Percentiles rank a stretch among this genome's conserved stretches.
Evolutionary conservation across 2,797 vertebrate genomes (phyloP).

Genomic region (Cyclura pinguis): DNA sequence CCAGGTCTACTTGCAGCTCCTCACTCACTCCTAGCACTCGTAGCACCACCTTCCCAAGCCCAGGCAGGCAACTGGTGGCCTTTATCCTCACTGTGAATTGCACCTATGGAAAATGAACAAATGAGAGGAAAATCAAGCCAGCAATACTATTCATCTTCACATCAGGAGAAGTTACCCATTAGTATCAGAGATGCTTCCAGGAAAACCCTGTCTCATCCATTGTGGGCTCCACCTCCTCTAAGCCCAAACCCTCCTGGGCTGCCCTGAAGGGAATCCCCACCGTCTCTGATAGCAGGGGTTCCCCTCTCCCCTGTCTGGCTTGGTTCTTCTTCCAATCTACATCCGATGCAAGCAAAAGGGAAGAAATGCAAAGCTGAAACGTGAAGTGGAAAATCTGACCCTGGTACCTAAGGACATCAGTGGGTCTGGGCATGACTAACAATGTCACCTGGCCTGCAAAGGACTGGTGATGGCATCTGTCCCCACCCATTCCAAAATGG

Average conservation of each 20-base stretch:
- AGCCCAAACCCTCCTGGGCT: too few species aligned
- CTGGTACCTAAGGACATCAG: not conserved
- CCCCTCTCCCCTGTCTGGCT: not conserved
- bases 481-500: not conserved
- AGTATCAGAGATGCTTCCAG: not conserved
- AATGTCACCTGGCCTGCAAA: not conserved
- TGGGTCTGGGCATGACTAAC: not conserved
- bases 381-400: not conserved
- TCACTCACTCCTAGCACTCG: constrained; percentile 81
- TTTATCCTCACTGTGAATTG: constrained; percentile 78
- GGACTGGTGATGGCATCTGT: not conserved
- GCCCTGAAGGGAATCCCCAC: not conserved
- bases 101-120: constrained; percentile 70
- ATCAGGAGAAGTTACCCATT: not conserved
- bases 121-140: not conserved
- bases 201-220: not conserved
- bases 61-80: constrained; percentile 68
- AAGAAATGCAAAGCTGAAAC: not conserved
- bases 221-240: too few species aligned
- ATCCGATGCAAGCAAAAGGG: not conserved
- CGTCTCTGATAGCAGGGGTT: not conserved
- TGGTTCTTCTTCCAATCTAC: not conserved
- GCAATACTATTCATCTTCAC: too few species aligned
- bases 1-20: constrained; percentile 76
- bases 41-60: constrained; percentile 65